Conservation (phyloP, 2,888 invertebrate genomes). For the Pantelozetes paolii region DNA sequence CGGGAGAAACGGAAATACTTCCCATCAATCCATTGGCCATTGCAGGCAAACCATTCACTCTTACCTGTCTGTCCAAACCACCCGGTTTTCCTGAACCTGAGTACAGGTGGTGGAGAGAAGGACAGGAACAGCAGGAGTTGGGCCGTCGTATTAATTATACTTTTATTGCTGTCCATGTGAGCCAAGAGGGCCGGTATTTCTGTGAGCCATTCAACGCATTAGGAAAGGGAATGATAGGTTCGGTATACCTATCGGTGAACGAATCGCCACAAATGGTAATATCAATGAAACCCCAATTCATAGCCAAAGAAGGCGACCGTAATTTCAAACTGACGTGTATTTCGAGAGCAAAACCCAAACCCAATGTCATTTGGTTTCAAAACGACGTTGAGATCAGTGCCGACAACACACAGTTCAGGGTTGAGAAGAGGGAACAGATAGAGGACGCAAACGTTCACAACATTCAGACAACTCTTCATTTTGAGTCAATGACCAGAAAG, state of each 20-base stretch:
- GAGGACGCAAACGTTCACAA: slow-evolving; percentile 73
- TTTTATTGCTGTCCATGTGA: slow-evolving; percentile 75
- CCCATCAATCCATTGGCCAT: slow-evolving; percentile 47
- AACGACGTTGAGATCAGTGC: slow-evolving; percentile 52
- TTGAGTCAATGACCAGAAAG: slow-evolving; percentile 68
- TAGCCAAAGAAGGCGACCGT: slow-evolving; percentile 65
- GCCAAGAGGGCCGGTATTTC: slow-evolving; percentile 73
- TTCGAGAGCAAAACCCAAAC: slow-evolving; percentile 81
- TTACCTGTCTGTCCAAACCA: slow-evolving; percentile 76
- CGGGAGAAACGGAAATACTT: slow-evolving; percentile 47
- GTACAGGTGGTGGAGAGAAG: slow-evolving; percentile 78
- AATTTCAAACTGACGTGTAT: slow-evolving; percentile 76
- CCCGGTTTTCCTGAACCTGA: slow-evolving; percentile 89
- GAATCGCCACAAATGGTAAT: slow-evolving; percentile 80
- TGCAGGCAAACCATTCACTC: slow-evolving; percentile 59
- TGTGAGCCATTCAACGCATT: slow-evolving; percentile 85
- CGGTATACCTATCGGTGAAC: slow-evolving; percentile 76
- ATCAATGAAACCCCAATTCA: slow-evolving; percentile 60
- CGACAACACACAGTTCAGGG: slow-evolving; percentile 65
- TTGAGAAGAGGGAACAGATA: slow-evolving; percentile 68
- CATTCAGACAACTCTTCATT: slow-evolving; percentile 74
- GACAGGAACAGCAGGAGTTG: slow-evolving; percentile 60
- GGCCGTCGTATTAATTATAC: slow-evolving; percentile 77
- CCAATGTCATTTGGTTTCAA: slow-evolving; percentile 78
- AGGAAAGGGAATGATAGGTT: slow-evolving; percentile 77